Evolutionary conservation across 2,113 vertebrate species (phyloP), one percentile per base, ranked within the genome.

Genomic region (Todiramphus chloris): DNA sequence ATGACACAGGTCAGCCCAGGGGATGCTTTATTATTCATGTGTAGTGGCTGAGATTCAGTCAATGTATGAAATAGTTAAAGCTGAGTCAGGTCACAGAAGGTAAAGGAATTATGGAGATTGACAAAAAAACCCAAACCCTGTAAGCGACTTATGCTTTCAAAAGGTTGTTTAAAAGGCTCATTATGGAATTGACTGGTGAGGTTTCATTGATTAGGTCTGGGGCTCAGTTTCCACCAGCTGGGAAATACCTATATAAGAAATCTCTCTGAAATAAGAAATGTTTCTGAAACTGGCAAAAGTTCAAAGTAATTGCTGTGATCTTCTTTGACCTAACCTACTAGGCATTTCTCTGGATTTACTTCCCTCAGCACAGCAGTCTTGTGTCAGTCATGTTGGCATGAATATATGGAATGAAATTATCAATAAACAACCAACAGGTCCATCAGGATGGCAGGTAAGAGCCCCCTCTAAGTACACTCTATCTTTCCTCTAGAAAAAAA

Each of bases 41-140:
- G 56, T 0, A 53, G 48, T 39, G 82, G 68, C 18, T 76, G 16
- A 31, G 16, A 75, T 78, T 79, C 53, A 58, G 59, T 67, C 48
- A 89, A 30, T 19, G 5, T 56, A 70, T 15, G n/a, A 94, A 94
- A 89, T 7, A 72, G 83, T 78, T 89, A 94, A 87, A 87, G 58
- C 20, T 75, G 19, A 91, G 56, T 78, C 64, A 56, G 60, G 60
- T 67, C 85, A 78, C n/a, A 83, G 68, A 89, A 92, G 62, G 60
- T 81, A 55, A 93, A 87, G 62, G 62, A 90, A 90, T 84, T 82
- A 90, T 6, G 25, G 62, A 82, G 58, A 92, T 33, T 70, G 56
- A 84, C 28, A 81, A 94, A 93, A 83, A 92, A 93, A 95, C 19
- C 46, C 46, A 88, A 41, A 92, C 70, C 8, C 46, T 87, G 60